Percentiles rank a stretch among this genome's conserved stretches.
Conservation (phyloP, 2,888 invertebrate genomes). For the Zaprionus lineosus region DNA sequence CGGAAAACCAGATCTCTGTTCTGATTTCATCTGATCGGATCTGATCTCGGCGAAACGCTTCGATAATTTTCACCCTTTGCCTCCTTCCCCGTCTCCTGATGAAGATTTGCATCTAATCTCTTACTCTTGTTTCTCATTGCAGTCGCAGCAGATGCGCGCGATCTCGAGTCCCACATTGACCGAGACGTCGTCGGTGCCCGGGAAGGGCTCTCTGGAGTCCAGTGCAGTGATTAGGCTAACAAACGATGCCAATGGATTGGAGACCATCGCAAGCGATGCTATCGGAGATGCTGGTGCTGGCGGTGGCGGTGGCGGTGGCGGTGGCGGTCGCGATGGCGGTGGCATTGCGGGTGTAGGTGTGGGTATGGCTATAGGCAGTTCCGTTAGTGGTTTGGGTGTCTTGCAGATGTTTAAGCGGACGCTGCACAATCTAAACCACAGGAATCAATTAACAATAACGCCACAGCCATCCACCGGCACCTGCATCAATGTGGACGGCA, state of each 20-base stretch:
- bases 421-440: constrained; percentile 84
- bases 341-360: constrained; percentile 14
- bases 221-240: constrained; percentile 3
- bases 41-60: no score
- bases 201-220: constrained; percentile 13
- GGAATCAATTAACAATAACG: constrained; percentile 62
- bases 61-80: neutral
- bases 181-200: constrained; percentile 47
- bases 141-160: constrained; percentile 82
- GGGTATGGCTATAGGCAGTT: no score
- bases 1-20: neutral
- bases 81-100: no score
- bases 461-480: constrained; percentile 26
- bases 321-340: constrained; percentile 18
- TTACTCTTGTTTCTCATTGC: constrained; percentile 28
- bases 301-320: constrained; percentile 6
- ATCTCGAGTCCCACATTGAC: constrained; percentile 82
- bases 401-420: constrained; percentile 89
- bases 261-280: neutral
- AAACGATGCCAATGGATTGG: neutral
- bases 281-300: constrained; percentile 6
- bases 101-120: no score
- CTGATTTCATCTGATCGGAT: neutral
- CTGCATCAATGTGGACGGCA: constrained; percentile 9
- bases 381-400: constrained; percentile 82